Conservation (phyloP, 2,113 vertebrate species). For the Dissostichus mawsoni region DNA sequence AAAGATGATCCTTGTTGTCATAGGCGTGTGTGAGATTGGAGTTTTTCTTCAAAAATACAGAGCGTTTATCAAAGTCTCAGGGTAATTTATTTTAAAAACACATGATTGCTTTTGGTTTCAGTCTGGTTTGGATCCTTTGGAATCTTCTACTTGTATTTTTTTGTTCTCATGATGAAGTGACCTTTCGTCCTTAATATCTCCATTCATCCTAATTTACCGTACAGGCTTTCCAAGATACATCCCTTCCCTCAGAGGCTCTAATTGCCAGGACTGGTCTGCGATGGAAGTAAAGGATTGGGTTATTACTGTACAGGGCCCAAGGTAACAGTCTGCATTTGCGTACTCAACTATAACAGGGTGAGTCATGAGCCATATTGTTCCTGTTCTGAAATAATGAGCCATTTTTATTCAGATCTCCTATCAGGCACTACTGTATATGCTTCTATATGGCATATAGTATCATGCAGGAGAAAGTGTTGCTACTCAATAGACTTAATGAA, state of each 20-base stretch:
- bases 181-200: not conserved
- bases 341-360: conserved; percentile 12
- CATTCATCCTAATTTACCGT: not conserved
- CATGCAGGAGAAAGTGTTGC: too few relatives aligned
- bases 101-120: not conserved
- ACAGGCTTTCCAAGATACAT: not conserved
- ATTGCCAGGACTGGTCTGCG: not conserved
- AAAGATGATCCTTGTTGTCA: not conserved
- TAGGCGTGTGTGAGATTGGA: not conserved
- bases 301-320: conserved; percentile 1
- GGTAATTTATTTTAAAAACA: not conserved
- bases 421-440: not conserved
- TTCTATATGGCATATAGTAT: not conserved
- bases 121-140: not conserved
- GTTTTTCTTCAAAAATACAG: not conserved
- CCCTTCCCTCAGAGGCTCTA: conserved; percentile 2
- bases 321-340: conserved; percentile 13
- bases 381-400: conserved; percentile 42
- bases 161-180: not conserved
- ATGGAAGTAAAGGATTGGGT: not conserved
- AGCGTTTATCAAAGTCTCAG: not conserved
- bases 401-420: not conserved
- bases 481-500: too few relatives aligned
- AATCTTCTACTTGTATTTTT: not conserved
- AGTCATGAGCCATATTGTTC: conserved; percentile 12